Conservation (phyloP, 2,797 vertebrate species). For the Lepus townsendii region DNA sequence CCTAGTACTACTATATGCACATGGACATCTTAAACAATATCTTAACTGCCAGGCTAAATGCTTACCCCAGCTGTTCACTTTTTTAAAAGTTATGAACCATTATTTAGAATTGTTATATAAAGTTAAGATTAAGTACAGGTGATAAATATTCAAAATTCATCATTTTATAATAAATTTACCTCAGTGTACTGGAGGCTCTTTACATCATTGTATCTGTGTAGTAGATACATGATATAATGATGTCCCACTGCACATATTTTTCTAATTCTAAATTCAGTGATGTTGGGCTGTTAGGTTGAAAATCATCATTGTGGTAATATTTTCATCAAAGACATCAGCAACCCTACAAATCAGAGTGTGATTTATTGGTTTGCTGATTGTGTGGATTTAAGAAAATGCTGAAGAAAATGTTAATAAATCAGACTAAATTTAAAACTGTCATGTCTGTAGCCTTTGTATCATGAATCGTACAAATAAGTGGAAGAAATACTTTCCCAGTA, state of each 20-base stretch:
- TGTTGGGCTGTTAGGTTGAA: not conserved
- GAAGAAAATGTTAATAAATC: constrained; percentile 64
- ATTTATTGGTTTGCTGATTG: constrained; percentile 43
- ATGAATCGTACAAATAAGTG: constrained; percentile 23
- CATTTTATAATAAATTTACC: constrained; percentile 17
- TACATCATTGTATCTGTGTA: not conserved
- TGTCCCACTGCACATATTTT: not conserved
- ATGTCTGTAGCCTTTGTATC: not conserved
- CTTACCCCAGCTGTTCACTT: not conserved
- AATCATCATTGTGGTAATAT: not conserved
- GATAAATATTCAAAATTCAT: not conserved
- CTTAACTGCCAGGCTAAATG: too few species aligned
- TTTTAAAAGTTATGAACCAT: not conserved
- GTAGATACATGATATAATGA: not conserved
- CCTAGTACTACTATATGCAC: too few species aligned
- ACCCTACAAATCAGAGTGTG: not conserved
- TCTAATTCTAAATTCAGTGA: not conserved
- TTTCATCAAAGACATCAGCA: constrained; percentile 23
- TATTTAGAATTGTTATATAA: not conserved
- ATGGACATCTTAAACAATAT: too few species aligned
- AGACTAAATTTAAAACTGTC: constrained; percentile 37
- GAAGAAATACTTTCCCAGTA: not conserved
- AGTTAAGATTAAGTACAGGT: constrained; percentile 33
- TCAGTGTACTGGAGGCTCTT: not conserved
- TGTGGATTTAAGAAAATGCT: constrained; percentile 19